Evolutionary conservation across 2,888 invertebrate species (phyloP).

Genomic region (Drosophila melanocephala): DNA sequence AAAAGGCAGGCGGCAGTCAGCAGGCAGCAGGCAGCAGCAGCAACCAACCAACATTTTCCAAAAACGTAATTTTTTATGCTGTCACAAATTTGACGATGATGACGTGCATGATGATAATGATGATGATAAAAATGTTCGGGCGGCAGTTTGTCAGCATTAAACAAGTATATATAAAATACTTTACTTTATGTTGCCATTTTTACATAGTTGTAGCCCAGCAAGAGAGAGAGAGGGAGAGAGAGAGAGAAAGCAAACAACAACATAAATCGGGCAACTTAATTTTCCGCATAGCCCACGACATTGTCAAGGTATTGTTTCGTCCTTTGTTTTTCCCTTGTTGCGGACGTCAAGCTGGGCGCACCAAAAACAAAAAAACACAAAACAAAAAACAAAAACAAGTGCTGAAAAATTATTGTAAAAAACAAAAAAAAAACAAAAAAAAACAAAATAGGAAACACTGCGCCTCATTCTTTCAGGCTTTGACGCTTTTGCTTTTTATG

Average conservation of each 20-base stretch:
- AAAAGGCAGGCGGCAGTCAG: conserved; percentile 56
- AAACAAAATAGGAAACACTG: conserved; percentile 5
- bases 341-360: conserved; percentile 30
- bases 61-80: conserved; percentile 76
- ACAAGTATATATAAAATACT: conserved; percentile 68
- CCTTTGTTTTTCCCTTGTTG: conserved; percentile 30
- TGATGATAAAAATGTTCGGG: conserved; percentile 18
- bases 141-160: conserved; percentile 72
- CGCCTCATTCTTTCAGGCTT: conserved; percentile 16
- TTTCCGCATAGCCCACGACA: conserved; percentile 48
- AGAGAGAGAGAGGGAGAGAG: not conserved
- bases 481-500: conserved; percentile 29
- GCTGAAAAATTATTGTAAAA: conserved; percentile 21
- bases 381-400: not conserved
- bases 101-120: conserved; percentile 16
- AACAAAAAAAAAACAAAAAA: not conserved
- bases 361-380: conserved; percentile 7
- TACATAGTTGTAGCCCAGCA: conserved; percentile 45
- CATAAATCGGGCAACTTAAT: conserved; percentile 65
- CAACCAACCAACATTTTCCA: conserved; percentile 52
- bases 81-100: conserved; percentile 68
- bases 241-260: conserved; percentile 43
- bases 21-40: not conserved
- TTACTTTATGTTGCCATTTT: conserved; percentile 65
- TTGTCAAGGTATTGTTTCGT: conserved; percentile 48